Percentiles rank a stretch among this genome's conserved stretches.
Conservation (phyloP, 2,113 vertebrate species). For the Bostrychus sinensis region DNA sequence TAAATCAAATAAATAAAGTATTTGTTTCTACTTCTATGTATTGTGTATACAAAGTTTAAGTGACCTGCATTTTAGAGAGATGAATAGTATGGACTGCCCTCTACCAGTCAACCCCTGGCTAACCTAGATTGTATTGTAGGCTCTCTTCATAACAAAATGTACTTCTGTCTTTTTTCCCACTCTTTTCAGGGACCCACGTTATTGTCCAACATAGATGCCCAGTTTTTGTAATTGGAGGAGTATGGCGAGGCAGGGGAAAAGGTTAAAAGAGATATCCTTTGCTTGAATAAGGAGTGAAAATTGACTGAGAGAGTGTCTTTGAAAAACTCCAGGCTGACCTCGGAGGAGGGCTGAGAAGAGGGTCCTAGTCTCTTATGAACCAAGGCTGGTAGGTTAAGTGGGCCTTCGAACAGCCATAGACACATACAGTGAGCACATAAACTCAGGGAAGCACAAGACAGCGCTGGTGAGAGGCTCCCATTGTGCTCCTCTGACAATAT, state of each 20-base stretch:
- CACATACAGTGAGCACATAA: constrained; percentile 56
- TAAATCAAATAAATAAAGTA: constrained; percentile 28
- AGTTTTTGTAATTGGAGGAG: constrained; percentile 59
- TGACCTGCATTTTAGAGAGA: constrained; percentile 27
- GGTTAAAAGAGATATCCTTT: constrained; percentile 77
- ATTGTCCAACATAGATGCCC: constrained; percentile 60
- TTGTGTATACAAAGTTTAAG: constrained; percentile 12
- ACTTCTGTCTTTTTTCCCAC: constrained; percentile 34
- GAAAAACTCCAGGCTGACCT: constrained; percentile 72
- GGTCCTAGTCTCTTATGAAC: constrained; percentile 48
- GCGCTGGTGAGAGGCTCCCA: constrained; percentile 55
- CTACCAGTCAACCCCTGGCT: constrained; percentile 41
- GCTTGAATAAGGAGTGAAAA: constrained; percentile 68
- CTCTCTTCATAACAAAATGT: constrained; percentile 48
- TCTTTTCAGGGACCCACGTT: constrained; percentile 56
- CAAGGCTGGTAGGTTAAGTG: constrained; percentile 73
- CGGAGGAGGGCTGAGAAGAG: constrained; percentile 66
- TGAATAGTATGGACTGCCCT: constrained; percentile 24
- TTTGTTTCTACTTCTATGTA: not conserved
- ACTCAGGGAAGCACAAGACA: constrained; percentile 44
- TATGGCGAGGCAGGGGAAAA: constrained; percentile 57
- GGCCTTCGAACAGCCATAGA: constrained; percentile 51
- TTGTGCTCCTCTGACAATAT: constrained; percentile 77
- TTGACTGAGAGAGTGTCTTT: constrained; percentile 73
- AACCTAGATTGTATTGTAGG: constrained; percentile 27